Base-by-base conservation (phyloP, 2,888 invertebrate genomes). In the Sarcophaga rosellei region DNA sequence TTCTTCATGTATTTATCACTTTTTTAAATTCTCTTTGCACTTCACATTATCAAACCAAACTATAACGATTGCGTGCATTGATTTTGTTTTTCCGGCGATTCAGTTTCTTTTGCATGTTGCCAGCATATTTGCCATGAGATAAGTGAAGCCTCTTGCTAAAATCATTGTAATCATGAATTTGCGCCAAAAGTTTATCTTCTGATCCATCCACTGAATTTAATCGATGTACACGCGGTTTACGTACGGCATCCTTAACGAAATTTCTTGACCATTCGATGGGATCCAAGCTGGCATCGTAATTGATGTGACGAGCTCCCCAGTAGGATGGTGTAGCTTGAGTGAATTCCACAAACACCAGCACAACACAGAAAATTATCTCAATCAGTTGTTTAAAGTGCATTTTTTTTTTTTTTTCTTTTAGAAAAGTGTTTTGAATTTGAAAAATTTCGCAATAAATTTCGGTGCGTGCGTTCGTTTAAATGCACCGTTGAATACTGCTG, bases 231-330 rank as follows among this genome's bases (percentile, higher is more conserved):
- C 92, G 90, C 2, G 92, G 89, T 15, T 81, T 89, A 0, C 92
- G 88, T 47, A 92, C 88, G 35, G 88, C 87, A 62, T 92, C 90
- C 85, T 89, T 89, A 5, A 91, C 92, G 77, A 91, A 91, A 4
- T 90, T 89, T 4, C 88, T 90, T 12, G 92, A 90, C 92, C 92
- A 92, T 74, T 88, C 91, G 11, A 92, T 73, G 0, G 93, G 92
- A 89, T 92, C 92, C 87, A 92, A 87, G 45, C 90, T 92, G 84
- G 91, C 90, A 88, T 91, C 92, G 35, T 92, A 91, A 80, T 87
- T 89, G 17, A 85, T 89, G 17, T 89, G 89, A 35, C 89, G 87
- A 8, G 85, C 70, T 78, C 88, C 88, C 92, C 91, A 91, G 20
- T 89, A 89, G 84, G 85, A 88, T 45, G 88, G 86, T 21, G 53